Conservation (phyloP, 2,888 invertebrate species). For the Zygogramma bicolorata region DNA sequence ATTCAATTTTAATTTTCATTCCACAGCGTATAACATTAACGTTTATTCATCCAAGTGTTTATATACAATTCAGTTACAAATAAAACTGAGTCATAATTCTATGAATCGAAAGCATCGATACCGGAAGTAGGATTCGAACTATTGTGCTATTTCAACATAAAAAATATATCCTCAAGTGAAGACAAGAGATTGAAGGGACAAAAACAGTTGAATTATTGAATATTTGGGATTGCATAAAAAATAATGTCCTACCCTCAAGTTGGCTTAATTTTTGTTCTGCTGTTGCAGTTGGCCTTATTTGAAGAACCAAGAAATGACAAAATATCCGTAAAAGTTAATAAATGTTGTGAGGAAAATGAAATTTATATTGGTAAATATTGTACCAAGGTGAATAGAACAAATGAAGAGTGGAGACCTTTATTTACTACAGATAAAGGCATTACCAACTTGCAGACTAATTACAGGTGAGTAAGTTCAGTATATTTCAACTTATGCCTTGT, state of each 20-base stretch:
- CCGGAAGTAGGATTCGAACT: background rate
- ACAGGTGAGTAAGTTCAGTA: conserved; percentile 61
- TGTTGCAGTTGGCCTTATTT: background rate
- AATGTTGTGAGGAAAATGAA: conserved; percentile 83
- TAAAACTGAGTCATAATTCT: background rate
- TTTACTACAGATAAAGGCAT: conserved; percentile 76
- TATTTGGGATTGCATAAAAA: background rate
- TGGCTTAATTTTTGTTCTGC: background rate
- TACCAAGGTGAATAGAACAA: conserved; percentile 72
- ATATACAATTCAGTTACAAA: background rate
- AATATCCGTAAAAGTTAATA: conserved; percentile 73
- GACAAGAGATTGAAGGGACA: background rate
- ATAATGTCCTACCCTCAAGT: background rate
- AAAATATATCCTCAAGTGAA: background rate
- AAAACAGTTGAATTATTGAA: background rate
- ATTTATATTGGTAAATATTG: conserved; percentile 78
- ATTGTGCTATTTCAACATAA: background rate
- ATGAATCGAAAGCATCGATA: background rate
- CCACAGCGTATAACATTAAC: too few relatives aligned
- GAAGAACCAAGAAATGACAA: conserved; percentile 33
- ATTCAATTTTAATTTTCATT: too few relatives aligned
- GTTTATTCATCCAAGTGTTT: background rate
- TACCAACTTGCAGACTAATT: conserved; percentile 69
- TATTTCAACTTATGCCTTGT: too few relatives aligned
- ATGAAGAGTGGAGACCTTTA: conserved; percentile 75